Base-by-base conservation (phyloP, 2,888 invertebrate genomes). In the Athalia rosae region DNA sequence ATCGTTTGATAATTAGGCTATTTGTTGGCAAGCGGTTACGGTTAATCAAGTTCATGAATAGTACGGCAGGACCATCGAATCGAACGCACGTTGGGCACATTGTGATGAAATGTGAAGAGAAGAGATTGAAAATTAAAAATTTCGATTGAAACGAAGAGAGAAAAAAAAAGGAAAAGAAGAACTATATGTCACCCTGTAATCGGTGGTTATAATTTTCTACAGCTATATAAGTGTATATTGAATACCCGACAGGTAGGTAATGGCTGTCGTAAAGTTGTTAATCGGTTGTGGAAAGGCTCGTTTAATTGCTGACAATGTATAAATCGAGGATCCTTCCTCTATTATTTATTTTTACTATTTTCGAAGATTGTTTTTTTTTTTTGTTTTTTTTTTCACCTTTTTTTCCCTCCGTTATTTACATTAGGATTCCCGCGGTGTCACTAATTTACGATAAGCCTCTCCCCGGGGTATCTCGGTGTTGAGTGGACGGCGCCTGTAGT, bases 221-320 rank as follows among this genome's bases (percentile, higher is more conserved):
- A 28, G 28, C 28, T 28, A 28, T 28, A 28, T 28, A 28, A 28
- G 28, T 28, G 28, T 28, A 28, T 28, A 28, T 28, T 28, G 28
- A 28, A 28, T 28, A 28, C 1, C 28, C 28, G 28, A 28, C 28
- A 28, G 28, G 28, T 28, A 28, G 53, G 58, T 71, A 71, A 59
- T 71, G 4, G 71, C 43, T 71, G 71, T 71, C 71, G 56, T 71
- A 71, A 71, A 71, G 67, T 71, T 71, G 71, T 71, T 71, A 71
- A 71, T 71, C 53, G 69, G 15, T 69, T 43, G 69, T 61, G 58
- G 45, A 13, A 77, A 78, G 73, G 48, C 79, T 80, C 80, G 80
- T 83, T 82, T 84, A 83, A 85, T 84, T 82, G 82, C 80, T 80
- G 78, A 71, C 81, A 79, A 82, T 80, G 80, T 81, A 82, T 84